A percentile compares a stretch with the other conserved stretches of the same genome.
Conservation (phyloP, 2,113 vertebrate species). For the Arenaria interpres region DNA sequence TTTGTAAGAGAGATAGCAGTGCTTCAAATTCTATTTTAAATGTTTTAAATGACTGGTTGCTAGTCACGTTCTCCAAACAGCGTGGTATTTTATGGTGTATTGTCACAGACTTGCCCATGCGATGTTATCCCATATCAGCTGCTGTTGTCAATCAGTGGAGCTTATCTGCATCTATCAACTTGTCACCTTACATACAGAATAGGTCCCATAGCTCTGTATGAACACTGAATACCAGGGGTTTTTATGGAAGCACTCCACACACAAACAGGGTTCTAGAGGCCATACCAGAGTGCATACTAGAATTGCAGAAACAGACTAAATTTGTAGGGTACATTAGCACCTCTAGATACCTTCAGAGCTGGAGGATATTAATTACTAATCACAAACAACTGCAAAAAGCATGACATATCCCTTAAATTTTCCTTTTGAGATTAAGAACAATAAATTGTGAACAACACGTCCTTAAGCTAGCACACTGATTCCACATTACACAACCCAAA, state of each 20-base stretch:
- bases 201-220: background rate
- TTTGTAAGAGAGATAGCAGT: background rate
- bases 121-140: background rate
- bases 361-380: background rate
- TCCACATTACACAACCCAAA: background rate
- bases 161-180: background rate
- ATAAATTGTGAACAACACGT: background rate
- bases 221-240: background rate
- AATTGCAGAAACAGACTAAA: background rate
- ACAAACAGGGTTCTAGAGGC: background rate
- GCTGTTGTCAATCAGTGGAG: background rate
- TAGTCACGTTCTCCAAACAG: background rate
- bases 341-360: background rate
- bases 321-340: background rate
- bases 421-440: background rate
- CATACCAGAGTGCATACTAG: background rate
- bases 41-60: background rate
- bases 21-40: background rate
- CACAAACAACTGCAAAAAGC: background rate
- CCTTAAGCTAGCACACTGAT: background rate
- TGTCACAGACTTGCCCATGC: background rate
- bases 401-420: background rate
- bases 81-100: background rate
- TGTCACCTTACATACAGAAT: background rate
- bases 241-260: background rate